Base-by-base conservation (phyloP, 2,797 vertebrate species). In the Amblyraja radiata region DNA sequence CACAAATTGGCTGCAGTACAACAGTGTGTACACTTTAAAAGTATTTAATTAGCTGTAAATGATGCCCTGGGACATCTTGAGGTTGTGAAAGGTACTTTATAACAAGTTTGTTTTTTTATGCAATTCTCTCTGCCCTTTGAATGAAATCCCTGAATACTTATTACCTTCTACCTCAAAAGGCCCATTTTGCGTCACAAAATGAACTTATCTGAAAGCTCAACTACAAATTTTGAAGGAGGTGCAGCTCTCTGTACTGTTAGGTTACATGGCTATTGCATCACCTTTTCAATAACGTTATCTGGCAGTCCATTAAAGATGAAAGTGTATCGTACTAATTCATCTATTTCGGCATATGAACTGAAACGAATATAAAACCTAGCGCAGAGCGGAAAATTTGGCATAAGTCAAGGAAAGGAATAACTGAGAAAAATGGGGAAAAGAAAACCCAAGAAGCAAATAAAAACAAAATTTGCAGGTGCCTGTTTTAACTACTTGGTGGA, bases 141-240 rank as follows among this genome's bases (percentile, higher is more conserved):
- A 88, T 88, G 28, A 88, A 88, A 61, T 65, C 25, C 58, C n/a
- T 65, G 84, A 88, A 36, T 88, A 16, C 83, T 86, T 86, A 88
- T 2, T 65, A 14, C 61, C 21, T 32, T 6, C 63, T 65, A 16
- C 18, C 84, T 86, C 28, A 86, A 86, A 63, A n/a, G 83, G 54
- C 28, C 81, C 58, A 32, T 7, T 65, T 88, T 65, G 32, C 1
- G 2, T 32, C 25, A 88, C 61, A 65, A 36, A 88, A 65, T 88
- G 14, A 88, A 65, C 84, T 88, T 88, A 32, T 63, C 28, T 88
- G 36, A 32, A 65, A 88, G 8, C 61, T 88, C 28, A 32, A 65
- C 32, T n/a, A 14, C 61, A 88, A 65, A 18, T 18, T 65, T 13
- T 65, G 13, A 65, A 6, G 84, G n/a, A 88, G 83, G 83, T 32